Evolutionary conservation across 2,888 invertebrate genomes (phyloP), one percentile per base, ranked within the genome.

Genomic region (Hoplodrina blanda): DNA sequence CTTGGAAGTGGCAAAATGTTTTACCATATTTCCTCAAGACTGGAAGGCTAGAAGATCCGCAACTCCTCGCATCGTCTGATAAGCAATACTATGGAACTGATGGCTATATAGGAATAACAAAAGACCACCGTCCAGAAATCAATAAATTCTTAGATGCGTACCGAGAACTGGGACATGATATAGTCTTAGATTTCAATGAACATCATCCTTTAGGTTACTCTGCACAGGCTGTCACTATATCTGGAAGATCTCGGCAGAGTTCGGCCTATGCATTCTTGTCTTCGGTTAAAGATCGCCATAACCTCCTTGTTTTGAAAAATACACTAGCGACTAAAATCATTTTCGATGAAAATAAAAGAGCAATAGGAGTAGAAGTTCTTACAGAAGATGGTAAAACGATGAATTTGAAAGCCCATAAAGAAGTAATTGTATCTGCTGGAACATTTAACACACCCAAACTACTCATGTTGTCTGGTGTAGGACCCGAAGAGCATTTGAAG

Each of bases 231-330:
- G 62, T 73, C 5, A 85, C 80, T 30, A 74, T 86, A 59, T 82
- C 85, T 50, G 94, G 79, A 4, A 75, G 92, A 8, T 90, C 91
- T 2, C 87, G 96, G 20, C 94, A 94, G 61, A 94, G 93, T 78
- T 91, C 93, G 0, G 92, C 95, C 0, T 92, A 85, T 78, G 94
- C 94, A 10, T 96, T 86, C 72, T 62, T 90, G 25, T 81, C 81
- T 49, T 80, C 83, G 4, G 70, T 83, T 2, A 86, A 84, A 69
- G 72, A 85, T 30, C 82, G 89, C n/a, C 53, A 71, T n/a, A 91
- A 90, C 69, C 76, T 91, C 6, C 81, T 85, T 50, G 83, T 91
- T 0, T 66, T 89, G 13, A 87, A 85, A 65, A 84, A 89, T 60
- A 81, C 88, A 17, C 64, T 82, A 4, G 90, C 74, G 0, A 85